Conservation (phyloP, 1,140 invertebrate genomes). For the Drosophila lowei region DNA sequence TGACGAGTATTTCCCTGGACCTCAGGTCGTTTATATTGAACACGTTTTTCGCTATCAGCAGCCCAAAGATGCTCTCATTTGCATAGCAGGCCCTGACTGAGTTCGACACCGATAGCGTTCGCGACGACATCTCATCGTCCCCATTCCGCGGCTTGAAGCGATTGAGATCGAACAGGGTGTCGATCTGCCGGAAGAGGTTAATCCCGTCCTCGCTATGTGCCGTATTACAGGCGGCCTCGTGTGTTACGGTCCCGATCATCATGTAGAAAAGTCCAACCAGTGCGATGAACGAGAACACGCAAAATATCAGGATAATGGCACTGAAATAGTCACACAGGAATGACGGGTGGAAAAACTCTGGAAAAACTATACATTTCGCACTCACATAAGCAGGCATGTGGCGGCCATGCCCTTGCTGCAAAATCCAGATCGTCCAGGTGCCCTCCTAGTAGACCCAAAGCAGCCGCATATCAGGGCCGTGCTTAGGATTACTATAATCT, state of each 20-base stretch:
- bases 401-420: slow-evolving; percentile 93
- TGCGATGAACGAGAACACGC: slow-evolving; percentile 88
- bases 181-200: slow-evolving; percentile 86
- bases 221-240: slow-evolving; percentile 91
- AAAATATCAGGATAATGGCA: slow-evolving; percentile 91
- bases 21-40: slow-evolving; percentile 57
- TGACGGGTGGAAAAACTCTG: too few relatives aligned
- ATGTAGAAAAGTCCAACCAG: slow-evolving; percentile 89
- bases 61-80: slow-evolving; percentile 89
- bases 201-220: slow-evolving; percentile 85
- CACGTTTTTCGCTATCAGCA: slow-evolving; percentile 84
- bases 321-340: slow-evolving; percentile 84
- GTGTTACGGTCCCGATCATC: slow-evolving; percentile 88
- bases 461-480: slow-evolving; percentile 92
- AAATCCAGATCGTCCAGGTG: slow-evolving; percentile 89
- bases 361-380: slow-evolving; percentile 32
- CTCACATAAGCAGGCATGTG: slow-evolving; percentile 91
- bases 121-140: slow-evolving; percentile 5
- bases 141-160: slow-evolving; percentile 27
- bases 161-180: slow-evolving; percentile 86
- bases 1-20: slow-evolving; percentile 53
- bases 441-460: slow-evolving; percentile 92
- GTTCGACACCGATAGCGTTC: slow-evolving; percentile 60
- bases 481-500: slow-evolving; percentile 84
- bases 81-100: slow-evolving; percentile 86